Base-by-base conservation (phyloP, 2,888 invertebrate species). In the Calameuta idolon region DNA sequence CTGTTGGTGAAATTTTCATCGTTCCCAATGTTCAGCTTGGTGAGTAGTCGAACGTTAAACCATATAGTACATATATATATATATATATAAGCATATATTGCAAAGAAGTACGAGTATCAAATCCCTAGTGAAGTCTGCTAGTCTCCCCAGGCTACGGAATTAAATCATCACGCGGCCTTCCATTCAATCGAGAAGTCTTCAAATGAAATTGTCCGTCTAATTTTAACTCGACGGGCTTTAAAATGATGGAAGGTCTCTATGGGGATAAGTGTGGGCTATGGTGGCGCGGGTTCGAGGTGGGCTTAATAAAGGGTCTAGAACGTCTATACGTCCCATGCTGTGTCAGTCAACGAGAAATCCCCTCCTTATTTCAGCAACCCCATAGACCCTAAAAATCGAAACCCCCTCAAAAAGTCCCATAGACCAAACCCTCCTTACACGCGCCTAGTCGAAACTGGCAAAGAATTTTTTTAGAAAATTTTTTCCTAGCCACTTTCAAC, bases 141-240 rank as follows among this genome's bases (percentile, higher is more conserved):
- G 69, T 77, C 81, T 81, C 84, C 84, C 81, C 80, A 74, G 81
- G 86, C 85, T 82, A 79, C 77, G 79, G 85, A 88, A 88, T 89
- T 89, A 87, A 88, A 84, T 84, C 85, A 83, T 87, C 85, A 82
- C 78, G 77, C 75, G 79, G 74, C 31, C 78, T 76, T 78, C 76
- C 76, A 77, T 83, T 82, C 84, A 83, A 85, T 83, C 83, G 78
- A 81, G 83, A 76, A 82, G 81, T 83, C 87, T 85, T 84, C 82
- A 83, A 88, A 90, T 87, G 87, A 90, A 90, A 90, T 90, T 89
- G 89, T 85, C 87, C 87, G 88, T 87, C 88, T 90, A 90, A 90
- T 90, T 90, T 87, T 83, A 86, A 88, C 86, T 85, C 85, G 85
- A 81, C 83, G 81, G 87, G 87, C 88, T 90, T 90, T 90, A 89